These are phyloP conservation scores for Phoenicopterus ruber DNA, from an alignment of 2,113 vertebrate species.

Conservation along the genomic window DNA sequence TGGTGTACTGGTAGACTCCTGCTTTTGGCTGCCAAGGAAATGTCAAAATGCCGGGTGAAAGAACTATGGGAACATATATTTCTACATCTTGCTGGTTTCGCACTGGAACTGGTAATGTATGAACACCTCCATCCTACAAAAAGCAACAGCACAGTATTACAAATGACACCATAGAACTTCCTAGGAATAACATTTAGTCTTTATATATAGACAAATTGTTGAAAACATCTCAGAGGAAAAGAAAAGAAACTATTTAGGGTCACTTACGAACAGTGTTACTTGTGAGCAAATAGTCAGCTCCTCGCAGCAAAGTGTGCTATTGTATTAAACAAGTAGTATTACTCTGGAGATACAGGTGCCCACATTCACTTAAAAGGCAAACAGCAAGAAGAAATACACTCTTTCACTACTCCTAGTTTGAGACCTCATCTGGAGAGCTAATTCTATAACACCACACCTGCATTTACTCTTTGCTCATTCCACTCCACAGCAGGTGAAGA, in stretches of 20 bases:
- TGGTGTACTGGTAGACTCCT: slow-evolving; percentile 88
- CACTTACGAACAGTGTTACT: background rate
- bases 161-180: background rate
- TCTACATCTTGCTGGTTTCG: slow-evolving; percentile 93
- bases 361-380: background rate
- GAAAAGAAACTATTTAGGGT: background rate
- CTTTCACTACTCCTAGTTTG: background rate
- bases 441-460: background rate
- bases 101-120: slow-evolving; percentile 78
- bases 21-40: slow-evolving; percentile 97
- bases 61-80: slow-evolving; percentile 88
- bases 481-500: background rate
- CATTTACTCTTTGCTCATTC: background rate
- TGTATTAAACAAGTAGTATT: background rate
- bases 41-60: slow-evolving; percentile 85
- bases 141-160: background rate
- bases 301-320: background rate
- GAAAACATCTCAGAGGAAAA: background rate
- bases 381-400: background rate
- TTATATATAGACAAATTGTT: background rate
- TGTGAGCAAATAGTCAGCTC: background rate
- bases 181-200: background rate
- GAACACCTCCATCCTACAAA: slow-evolving; percentile 80
- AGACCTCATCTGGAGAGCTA: background rate
- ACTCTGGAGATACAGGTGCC: background rate